These are phyloP conservation scores for Dolichopus griseipennis DNA, from an alignment of 2,888 invertebrate species.

Conservation along the genomic window DNA sequence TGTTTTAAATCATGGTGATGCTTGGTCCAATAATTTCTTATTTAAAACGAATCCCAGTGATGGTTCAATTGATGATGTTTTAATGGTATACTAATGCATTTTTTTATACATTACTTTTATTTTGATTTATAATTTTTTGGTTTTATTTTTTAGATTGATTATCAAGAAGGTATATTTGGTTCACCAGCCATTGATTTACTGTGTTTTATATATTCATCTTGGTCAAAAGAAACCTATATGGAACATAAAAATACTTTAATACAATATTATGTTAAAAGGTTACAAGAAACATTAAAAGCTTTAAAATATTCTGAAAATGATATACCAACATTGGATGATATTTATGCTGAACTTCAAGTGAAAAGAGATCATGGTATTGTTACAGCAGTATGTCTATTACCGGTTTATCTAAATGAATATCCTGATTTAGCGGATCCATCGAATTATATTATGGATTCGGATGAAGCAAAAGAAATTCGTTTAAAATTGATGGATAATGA, in stretches of 20 bases:
- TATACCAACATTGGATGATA: slow-evolving; percentile 30
- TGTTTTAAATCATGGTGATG: slow-evolving; percentile 46
- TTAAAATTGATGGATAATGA: slow-evolving; percentile 29
- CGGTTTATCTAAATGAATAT: slow-evolving; percentile 31
- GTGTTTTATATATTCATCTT: slow-evolving; percentile 32
- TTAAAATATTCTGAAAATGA: slow-evolving; percentile 26
- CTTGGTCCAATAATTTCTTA: slow-evolving; percentile 46
- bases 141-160: slow-evolving; percentile 28
- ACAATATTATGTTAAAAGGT: slow-evolving; percentile 25
- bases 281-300: slow-evolving; percentile 25
- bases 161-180: slow-evolving; percentile 34
- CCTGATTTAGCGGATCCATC: slow-evolving; percentile 27
- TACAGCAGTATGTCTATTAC: slow-evolving; percentile 28
- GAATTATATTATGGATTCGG: slow-evolving; percentile 27
- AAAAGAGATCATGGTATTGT: slow-evolving; percentile 32
- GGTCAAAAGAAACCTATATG: slow-evolving; percentile 27
- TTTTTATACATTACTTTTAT: not conserved
- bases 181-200: slow-evolving; percentile 34
- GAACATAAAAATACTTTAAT: slow-evolving; percentile 27
- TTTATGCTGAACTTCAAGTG: slow-evolving; percentile 27
- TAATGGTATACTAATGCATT: slow-evolving; percentile 28
- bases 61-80: slow-evolving; percentile 35
- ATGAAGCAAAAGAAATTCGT: slow-evolving; percentile 27
- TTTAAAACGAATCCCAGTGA: slow-evolving; percentile 35
- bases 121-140: not conserved